phyloP scores from a whole-genome alignment of 2,797 vertebrate species.

The Pipistrellus kuhlii region DNA sequence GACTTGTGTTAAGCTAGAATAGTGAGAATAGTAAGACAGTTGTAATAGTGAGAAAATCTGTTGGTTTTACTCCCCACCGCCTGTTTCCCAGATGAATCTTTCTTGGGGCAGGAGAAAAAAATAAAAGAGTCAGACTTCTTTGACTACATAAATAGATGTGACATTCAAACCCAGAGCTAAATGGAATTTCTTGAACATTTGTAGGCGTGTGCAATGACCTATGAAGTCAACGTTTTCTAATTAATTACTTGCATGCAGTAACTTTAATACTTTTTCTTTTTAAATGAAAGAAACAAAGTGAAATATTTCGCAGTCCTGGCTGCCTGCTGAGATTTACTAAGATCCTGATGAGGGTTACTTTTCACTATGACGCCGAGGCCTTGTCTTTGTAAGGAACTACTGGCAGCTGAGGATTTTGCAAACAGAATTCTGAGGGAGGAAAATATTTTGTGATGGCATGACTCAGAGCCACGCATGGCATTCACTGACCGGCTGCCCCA shows the following conservation, averaged over 20 bases:
- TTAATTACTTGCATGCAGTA: conserved; percentile 56
- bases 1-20: conserved; percentile 3
- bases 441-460: background rate
- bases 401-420: conserved; percentile 23
- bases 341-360: conserved; percentile 28
- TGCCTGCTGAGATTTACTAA: conserved; percentile 36
- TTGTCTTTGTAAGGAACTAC: conserved; percentile 35
- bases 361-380: background rate
- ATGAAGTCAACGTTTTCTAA: conserved; percentile 69
- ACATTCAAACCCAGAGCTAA: conserved; percentile 67
- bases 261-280: background rate
- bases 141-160: conserved; percentile 65
- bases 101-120: background rate
- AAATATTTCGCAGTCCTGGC: background rate
- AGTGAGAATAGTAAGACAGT: background rate
- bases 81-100: conserved; percentile 58
- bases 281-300: background rate
- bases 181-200: conserved; percentile 59
- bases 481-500: background rate
- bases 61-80: conserved; percentile 24
- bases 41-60: background rate
- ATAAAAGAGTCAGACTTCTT: conserved; percentile 22
- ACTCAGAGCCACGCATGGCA: conserved; percentile 19
- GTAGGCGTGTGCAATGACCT: conserved; percentile 71
- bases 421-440: conserved; percentile 34